A percentile compares a stretch with the other conserved stretches of the same genome.
phyloP scores from a whole-genome alignment of 2,888 invertebrate genomes.

The Himalopsyche anomala region DNA sequence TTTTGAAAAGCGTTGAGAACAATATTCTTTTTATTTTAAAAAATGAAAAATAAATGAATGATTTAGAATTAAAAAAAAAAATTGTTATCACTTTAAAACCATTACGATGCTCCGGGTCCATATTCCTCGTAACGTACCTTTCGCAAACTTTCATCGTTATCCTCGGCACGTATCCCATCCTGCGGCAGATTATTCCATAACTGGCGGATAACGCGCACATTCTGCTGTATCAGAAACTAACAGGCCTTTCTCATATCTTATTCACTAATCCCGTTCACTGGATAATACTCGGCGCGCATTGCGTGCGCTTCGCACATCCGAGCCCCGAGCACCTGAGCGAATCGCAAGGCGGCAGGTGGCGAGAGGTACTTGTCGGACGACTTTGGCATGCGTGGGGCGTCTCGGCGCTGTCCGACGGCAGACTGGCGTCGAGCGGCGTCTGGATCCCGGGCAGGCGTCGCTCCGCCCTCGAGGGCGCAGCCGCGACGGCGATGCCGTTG shows the following conservation, averaged over 20 bases:
- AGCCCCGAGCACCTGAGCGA: conserved; percentile 21
- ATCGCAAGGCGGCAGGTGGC: conserved; percentile 50
- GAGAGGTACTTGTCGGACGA: conserved; percentile 51
- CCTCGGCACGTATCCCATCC: conserved; percentile 24
- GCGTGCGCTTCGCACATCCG: conserved; percentile 3
- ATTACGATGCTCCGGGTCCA: neutral
- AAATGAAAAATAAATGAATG: no score
- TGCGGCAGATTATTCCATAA: conserved; percentile 35
- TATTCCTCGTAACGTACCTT: neutral
- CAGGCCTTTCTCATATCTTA: conserved; percentile 8
- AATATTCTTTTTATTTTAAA: no score
- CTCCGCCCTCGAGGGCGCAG: conserved; percentile 56
- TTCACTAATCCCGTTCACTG: conserved; percentile 46
- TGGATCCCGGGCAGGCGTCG: conserved; percentile 53
- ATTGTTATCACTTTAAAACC: conserved; percentile 10
- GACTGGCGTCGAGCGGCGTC: conserved; percentile 50
- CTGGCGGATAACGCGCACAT: conserved; percentile 31
- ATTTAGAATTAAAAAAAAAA: no score
- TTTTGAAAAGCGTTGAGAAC: no score
- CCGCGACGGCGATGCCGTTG: conserved; percentile 41
- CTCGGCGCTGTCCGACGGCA: conserved; percentile 57
- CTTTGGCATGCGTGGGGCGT: conserved; percentile 54
- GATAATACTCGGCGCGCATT: conserved; percentile 46
- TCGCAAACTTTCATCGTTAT: conserved; percentile 40
- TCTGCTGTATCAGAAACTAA: conserved; percentile 31